A percentile compares a stretch with the other conserved stretches of the same genome.
These are phyloP conservation scores for Apantesis nais DNA, from an alignment of 2,888 invertebrate genomes.

Conservation along the genomic window DNA sequence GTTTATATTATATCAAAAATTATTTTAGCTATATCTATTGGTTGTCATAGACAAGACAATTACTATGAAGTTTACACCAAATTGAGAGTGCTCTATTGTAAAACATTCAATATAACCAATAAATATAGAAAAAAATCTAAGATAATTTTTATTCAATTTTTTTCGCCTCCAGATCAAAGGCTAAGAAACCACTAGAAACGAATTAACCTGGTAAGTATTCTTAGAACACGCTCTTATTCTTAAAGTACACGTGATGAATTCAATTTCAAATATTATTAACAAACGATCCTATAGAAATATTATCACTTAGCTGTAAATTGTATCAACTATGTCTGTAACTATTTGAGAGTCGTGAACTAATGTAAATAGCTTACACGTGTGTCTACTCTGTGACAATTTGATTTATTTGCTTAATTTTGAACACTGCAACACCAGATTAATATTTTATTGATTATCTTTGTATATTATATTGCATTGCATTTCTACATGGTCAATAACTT, in stretches of 20 bases:
- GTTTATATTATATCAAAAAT: not conserved
- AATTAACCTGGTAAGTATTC: not conserved
- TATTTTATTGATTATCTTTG: not conserved
- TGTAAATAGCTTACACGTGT: not conserved
- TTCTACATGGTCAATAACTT: too few relatives aligned
- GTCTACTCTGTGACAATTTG: constrained; percentile 3
- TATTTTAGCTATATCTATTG: too few relatives aligned
- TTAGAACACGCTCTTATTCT: not conserved
- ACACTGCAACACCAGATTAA: not conserved
- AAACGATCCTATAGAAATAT: not conserved
- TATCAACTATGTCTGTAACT: constrained; percentile 6
- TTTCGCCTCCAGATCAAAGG: not conserved
- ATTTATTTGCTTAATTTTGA: not conserved
- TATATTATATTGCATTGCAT: too few relatives aligned
- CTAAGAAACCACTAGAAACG: not conserved
- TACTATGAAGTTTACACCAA: too few relatives aligned
- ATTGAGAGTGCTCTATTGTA: too few relatives aligned
- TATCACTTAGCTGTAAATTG: constrained; percentile 6
- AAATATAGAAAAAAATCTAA: not conserved
- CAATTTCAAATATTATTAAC: not conserved
- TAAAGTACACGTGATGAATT: not conserved
- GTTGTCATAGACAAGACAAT: not conserved
- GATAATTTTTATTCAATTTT: too few relatives aligned
- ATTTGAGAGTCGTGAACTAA: constrained; percentile 11
- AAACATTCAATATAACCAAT: not conserved